Conservation (phyloP, 2,113 vertebrate species). For the Sorex fumeus region DNA sequence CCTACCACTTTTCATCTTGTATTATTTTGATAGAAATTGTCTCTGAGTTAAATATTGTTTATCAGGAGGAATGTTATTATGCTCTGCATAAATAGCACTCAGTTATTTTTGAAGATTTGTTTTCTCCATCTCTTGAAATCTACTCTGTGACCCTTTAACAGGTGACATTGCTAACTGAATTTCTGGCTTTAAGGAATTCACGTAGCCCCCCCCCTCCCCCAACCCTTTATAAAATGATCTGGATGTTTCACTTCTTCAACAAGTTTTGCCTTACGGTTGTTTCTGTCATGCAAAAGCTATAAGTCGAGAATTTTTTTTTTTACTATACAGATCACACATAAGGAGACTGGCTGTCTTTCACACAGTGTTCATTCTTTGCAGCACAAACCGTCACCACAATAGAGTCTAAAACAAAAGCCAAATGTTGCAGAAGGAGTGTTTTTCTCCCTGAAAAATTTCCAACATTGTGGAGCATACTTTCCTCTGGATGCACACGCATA, state of each 20-base stretch:
- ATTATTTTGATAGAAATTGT: conserved; percentile 52
- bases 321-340: conserved; percentile 42
- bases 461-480: conserved; percentile 47
- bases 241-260: conserved; percentile 63
- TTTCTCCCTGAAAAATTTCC: conserved; percentile 64
- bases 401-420: conserved; percentile 76
- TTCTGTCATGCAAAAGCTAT: conserved; percentile 52
- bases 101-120: conserved; percentile 73
- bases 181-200: neutral
- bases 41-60: conserved; percentile 44
- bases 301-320: conserved; percentile 51
- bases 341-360: conserved; percentile 59
- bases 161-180: conserved; percentile 54
- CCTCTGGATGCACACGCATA: conserved; percentile 77
- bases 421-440: conserved; percentile 55
- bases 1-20: conserved; percentile 56
- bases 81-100: conserved; percentile 51
- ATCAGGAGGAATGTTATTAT: conserved; percentile 59
- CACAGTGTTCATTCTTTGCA: conserved; percentile 58
- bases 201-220: neutral
- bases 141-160: conserved; percentile 30
- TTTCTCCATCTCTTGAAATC: conserved; percentile 67
- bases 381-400: conserved; percentile 58
- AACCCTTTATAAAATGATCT: conserved; percentile 39
- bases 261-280: conserved; percentile 56